These are phyloP conservation scores for Pelusios castaneus DNA, from an alignment of 2,113 vertebrate genomes.

Conservation along the genomic window DNA sequence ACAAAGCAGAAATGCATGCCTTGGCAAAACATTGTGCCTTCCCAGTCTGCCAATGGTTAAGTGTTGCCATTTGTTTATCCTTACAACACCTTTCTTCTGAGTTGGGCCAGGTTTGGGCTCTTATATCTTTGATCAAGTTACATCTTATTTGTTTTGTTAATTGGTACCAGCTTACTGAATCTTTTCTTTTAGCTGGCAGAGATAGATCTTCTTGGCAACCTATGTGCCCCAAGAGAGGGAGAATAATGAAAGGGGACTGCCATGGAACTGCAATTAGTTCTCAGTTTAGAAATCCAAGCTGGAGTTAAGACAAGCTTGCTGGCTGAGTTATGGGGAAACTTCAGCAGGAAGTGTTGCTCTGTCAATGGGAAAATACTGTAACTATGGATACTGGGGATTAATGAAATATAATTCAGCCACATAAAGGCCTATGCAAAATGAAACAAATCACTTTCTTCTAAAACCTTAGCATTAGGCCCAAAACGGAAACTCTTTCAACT, in stretches of 20 bases:
- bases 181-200: conserved; percentile 29
- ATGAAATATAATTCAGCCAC: conserved; percentile 64
- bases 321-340: conserved; percentile 56
- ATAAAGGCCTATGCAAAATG: conserved; percentile 60
- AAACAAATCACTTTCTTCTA: conserved; percentile 70
- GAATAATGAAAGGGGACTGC: conserved; percentile 1
- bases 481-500: conserved; percentile 62
- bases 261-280: conserved; percentile 43
- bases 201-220: conserved; percentile 43
- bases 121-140: conserved; percentile 24
- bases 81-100: conserved; percentile 30
- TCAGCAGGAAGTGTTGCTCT: conserved; percentile 47
- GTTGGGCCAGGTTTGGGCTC: conserved; percentile 20
- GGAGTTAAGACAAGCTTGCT: conserved; percentile 50
- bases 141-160: conserved; percentile 57
- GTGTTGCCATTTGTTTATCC: conserved; percentile 34
- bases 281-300: conserved; percentile 54
- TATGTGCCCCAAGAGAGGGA: conserved; percentile 31
- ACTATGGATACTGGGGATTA: conserved; percentile 71
- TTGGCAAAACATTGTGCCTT: conserved; percentile 46
- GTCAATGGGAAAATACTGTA: conserved; percentile 64
- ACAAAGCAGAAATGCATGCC: conserved; percentile 35
- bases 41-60: conserved; percentile 3
- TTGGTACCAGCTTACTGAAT: conserved; percentile 37
- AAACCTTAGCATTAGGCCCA: conserved; percentile 42